These are phyloP conservation scores for Tragelaphus strepsiceros DNA, from an alignment of 2,113 vertebrate genomes.

Conservation along the genomic window DNA sequence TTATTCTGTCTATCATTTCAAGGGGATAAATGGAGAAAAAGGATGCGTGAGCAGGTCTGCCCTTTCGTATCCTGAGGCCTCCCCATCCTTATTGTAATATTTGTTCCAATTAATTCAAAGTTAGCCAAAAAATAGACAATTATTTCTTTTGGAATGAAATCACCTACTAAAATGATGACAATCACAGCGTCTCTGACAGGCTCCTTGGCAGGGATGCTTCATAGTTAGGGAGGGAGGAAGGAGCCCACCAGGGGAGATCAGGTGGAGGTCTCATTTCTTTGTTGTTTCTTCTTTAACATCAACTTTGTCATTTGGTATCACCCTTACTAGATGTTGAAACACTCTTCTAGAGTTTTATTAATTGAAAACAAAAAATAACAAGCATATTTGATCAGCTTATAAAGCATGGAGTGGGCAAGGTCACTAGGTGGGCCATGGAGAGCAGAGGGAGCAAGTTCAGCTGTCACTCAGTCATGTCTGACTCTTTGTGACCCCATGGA, in stretches of 20 bases:
- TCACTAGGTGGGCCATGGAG: not conserved
- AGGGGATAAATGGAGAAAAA: not conserved
- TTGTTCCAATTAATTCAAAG: not conserved
- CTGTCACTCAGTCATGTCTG: too few species aligned
- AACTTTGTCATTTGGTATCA: not conserved
- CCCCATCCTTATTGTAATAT: not conserved
- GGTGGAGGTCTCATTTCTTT: not conserved
- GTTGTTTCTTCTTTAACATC: not conserved
- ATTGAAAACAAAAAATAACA: not conserved
- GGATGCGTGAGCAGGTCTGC: not conserved
- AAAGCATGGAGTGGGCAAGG: not conserved
- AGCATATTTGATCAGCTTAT: not conserved
- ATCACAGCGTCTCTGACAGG: not conserved
- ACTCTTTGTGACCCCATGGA: too few species aligned
- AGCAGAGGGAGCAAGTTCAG: not conserved
- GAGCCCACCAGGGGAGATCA: not conserved
- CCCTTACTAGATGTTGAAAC: not conserved
- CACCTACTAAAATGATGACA: not conserved
- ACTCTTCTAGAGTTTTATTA: not conserved
- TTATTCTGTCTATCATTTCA: not conserved
- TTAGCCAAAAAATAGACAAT: not conserved
- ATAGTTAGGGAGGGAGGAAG: not conserved
- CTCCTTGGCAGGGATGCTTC: not conserved
- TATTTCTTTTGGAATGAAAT: not conserved
- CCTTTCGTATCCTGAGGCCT: not conserved